Percentiles rank a stretch among this genome's conserved stretches.
These are phyloP conservation scores for Maniola jurtina DNA, from an alignment of 1,140 invertebrate species.

Conservation along the genomic window DNA sequence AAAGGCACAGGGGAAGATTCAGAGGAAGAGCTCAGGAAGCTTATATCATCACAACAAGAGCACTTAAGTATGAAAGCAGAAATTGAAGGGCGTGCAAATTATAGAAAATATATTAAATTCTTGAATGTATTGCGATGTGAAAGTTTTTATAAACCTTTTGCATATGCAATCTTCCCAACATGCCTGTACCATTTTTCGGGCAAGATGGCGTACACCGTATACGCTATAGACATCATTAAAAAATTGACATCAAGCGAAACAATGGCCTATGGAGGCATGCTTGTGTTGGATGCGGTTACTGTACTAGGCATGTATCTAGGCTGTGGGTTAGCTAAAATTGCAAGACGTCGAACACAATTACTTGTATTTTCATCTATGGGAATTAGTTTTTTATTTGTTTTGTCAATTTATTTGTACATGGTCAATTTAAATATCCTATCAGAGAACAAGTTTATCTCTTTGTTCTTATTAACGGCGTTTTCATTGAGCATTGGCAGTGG, in stretches of 20 bases:
- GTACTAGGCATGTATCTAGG: conserved; percentile 35
- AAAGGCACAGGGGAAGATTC: conserved; percentile 26
- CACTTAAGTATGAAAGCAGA: conserved; percentile 3
- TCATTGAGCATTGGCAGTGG: conserved; percentile 31
- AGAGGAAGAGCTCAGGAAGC: conserved; percentile 29
- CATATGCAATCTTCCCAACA: not conserved
- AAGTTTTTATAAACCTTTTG: not conserved
- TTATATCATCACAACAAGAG: conserved; percentile 17
- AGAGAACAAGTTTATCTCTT: conserved; percentile 31
- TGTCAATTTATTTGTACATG: conserved; percentile 38
- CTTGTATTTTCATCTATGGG: conserved; percentile 24
- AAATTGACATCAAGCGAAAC: conserved; percentile 35
- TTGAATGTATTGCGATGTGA: not conserved
- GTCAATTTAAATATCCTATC: conserved; percentile 27
- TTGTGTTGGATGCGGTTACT: conserved; percentile 39
- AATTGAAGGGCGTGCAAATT: conserved; percentile 23
- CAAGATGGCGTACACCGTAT: conserved; percentile 41
- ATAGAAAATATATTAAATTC: not conserved
- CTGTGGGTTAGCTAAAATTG: conserved; percentile 27
- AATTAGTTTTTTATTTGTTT: conserved; percentile 33
- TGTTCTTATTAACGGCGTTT: conserved; percentile 30
- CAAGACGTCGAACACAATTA: conserved; percentile 32
- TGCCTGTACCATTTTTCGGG: conserved; percentile 43
- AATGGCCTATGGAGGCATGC: conserved; percentile 34
- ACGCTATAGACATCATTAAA: conserved; percentile 39